Evolutionary conservation across 2,113 vertebrate species (phyloP).

Genomic region (Albula goreensis): DNA sequence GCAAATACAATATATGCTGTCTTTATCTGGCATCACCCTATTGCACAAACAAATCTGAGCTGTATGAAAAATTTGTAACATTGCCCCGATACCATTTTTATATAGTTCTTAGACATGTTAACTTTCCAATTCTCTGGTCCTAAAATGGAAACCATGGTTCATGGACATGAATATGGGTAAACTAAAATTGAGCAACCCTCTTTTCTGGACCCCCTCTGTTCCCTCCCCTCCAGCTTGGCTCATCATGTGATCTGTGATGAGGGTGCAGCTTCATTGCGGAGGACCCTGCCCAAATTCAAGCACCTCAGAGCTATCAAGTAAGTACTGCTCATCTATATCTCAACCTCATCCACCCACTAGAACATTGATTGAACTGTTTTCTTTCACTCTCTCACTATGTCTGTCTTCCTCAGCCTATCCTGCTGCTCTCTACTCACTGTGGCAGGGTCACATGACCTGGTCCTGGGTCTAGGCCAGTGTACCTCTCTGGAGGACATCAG

Average conservation of each 20-base stretch:
- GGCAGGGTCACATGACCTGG: slow-evolving; percentile 43
- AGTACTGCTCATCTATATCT: slow-evolving; percentile 23
- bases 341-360: no score
- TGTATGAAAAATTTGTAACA: no score
- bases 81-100: no score
- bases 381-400: background rate
- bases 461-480: slow-evolving; percentile 49
- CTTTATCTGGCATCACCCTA: no score
- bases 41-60: no score
- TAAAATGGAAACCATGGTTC: no score
- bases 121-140: no score
- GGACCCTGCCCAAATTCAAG: slow-evolving; percentile 44
- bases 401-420: slow-evolving; percentile 53
- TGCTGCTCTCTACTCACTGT: slow-evolving; percentile 48
- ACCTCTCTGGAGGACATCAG: slow-evolving; percentile 53
- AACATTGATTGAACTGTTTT: background rate
- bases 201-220: background rate
- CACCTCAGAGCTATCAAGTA: slow-evolving; percentile 69
- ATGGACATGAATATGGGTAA: no score
- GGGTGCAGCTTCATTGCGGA: slow-evolving; percentile 47
- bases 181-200: background rate
- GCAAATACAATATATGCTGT: no score
- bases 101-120: no score
- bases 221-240: slow-evolving; percentile 66
- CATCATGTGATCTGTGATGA: slow-evolving; percentile 57